phyloP scores from a whole-genome alignment of 2,113 vertebrate genomes.

The Illadopsis cleaveri region DNA sequence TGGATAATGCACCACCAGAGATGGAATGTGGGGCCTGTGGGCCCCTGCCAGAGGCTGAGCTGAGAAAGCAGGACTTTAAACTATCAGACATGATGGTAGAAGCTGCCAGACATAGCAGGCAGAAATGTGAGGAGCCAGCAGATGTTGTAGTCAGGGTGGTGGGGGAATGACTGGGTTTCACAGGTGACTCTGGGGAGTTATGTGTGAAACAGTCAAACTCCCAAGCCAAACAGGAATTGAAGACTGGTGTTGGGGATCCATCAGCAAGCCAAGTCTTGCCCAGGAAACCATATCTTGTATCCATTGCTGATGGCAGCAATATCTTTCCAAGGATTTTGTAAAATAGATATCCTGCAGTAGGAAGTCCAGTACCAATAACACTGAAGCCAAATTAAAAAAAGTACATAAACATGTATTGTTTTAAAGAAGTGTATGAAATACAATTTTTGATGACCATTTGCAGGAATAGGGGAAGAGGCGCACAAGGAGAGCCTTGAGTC shows the following conservation, averaged over 20 bases:
- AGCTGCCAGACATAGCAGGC: background rate
- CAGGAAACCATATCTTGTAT: background rate
- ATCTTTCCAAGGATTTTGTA: background rate
- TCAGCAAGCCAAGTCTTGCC: background rate
- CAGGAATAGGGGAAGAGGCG: background rate
- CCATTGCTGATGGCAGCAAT: background rate
- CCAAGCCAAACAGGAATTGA: background rate
- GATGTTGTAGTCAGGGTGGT: background rate
- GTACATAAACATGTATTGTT: background rate
- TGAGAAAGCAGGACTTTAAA: background rate
- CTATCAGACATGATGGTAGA: background rate
- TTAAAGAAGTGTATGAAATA: background rate
- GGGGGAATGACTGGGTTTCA: background rate
- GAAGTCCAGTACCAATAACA: background rate
- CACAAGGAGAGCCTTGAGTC: background rate
- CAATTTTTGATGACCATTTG: background rate
- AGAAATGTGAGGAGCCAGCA: background rate
- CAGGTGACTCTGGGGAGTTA: fast-evolving
- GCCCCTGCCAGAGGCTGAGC: background rate
- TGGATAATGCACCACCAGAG: background rate
- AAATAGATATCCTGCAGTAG: background rate
- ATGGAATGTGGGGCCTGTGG: background rate
- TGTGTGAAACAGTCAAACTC: background rate
- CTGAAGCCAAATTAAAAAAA: background rate
- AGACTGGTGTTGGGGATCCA: background rate